Evolutionary conservation across 2,888 invertebrate genomes (phyloP), one percentile per base, ranked within the genome.

Genomic region (Thera obeliscata): DNA sequence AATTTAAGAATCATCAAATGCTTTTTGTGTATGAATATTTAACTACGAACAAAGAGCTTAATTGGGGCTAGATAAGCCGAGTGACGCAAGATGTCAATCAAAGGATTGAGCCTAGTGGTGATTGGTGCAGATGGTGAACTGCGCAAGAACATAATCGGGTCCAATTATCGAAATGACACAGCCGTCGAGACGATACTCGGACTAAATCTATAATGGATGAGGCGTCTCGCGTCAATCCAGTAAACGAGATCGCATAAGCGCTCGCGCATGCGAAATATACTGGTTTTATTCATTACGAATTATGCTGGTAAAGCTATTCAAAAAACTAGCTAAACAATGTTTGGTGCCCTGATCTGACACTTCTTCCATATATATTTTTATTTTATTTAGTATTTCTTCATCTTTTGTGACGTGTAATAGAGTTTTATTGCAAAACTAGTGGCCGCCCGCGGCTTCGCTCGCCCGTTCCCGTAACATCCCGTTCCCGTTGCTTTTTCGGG

Each of bases 91-190:
- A 80, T 85, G 88, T 83, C 90, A 87, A 88, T 90, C 90, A 87
- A 81, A 81, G 84, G 83, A 87, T 87, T 41, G 41, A 56, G 56
- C 35, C 85, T 83, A n/a, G 58, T 57, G 50, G 43, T 58, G 64
- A 63, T 54, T 64, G 83, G 87, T 83, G 84, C 87, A 88, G 86
- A 90, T 90, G 87, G 85, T 82, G 81, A 84, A 87, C 85, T 86
- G 85, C 85, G 83, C 85, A 87, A 87, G 85, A 81, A 85, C 81
- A 82, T 81, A 84, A 81, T 82, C 81, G 76, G 81, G 80, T 83
- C 91, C 92, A 93, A 93, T 93, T 93, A 93, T 91, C 89, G 90
- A 91, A 91, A 92, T 91, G 90, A 91, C 89, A 89, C 86, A 87
- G 85, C 85, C 68, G 72, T 79, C 80, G 82, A 72, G 83, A 87